These are phyloP conservation scores for Colaptes auratus DNA, from an alignment of 2,113 vertebrate species.

Conservation along the genomic window DNA sequence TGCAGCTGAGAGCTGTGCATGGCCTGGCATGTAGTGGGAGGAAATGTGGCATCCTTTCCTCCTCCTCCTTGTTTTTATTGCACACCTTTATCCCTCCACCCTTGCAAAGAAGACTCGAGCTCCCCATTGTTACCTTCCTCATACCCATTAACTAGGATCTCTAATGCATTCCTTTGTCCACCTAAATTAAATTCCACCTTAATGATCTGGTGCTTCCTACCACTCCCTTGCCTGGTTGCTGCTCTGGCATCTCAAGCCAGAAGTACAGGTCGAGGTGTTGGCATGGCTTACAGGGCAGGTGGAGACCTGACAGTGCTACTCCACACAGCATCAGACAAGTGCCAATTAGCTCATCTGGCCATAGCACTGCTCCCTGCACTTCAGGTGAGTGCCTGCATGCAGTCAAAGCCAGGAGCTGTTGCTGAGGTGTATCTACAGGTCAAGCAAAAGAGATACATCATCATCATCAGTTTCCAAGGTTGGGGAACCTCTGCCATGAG, in stretches of 20 bases:
- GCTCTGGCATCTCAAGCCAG: background rate
- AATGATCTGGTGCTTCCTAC: constrained; percentile 17
- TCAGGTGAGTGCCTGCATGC: background rate
- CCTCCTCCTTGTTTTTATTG: background rate
- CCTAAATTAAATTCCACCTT: constrained; percentile 39
- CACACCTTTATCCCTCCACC: background rate
- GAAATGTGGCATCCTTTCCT: background rate
- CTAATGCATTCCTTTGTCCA: constrained; percentile 52
- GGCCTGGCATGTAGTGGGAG: background rate
- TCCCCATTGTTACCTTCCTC: background rate
- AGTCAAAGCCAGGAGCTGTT: background rate
- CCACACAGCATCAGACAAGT: background rate
- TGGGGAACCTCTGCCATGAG: background rate
- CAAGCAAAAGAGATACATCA: background rate
- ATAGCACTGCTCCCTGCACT: background rate
- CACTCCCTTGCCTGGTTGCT: constrained; percentile 46
- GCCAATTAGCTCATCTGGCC: constrained; percentile 19
- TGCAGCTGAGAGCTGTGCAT: background rate
- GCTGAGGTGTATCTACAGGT: background rate
- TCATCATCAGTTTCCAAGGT: background rate
- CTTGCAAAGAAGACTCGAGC: background rate
- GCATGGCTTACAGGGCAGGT: background rate
- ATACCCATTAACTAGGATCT: constrained; percentile 1
- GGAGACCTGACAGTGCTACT: constrained; percentile 3
- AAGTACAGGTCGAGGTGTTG: constrained; percentile 45